phyloP scores from a whole-genome alignment of 2,113 vertebrate genomes.

The Sylvietta virens region DNA sequence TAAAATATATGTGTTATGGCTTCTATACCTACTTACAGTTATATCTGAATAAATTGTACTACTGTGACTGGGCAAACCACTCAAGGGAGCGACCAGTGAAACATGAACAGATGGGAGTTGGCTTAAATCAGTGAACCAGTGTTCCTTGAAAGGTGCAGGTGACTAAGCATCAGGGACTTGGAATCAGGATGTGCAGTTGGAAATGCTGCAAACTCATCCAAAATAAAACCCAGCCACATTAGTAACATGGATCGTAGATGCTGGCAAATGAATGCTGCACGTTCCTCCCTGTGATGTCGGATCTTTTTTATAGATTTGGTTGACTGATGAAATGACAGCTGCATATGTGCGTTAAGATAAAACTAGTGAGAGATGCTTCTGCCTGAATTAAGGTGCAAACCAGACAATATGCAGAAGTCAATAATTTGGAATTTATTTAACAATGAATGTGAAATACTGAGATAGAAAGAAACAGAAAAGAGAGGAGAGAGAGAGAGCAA shows the following conservation, averaged over 20 bases:
- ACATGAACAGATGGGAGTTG: neutral
- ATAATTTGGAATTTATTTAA: neutral
- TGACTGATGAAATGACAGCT: neutral
- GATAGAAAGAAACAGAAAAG: neutral
- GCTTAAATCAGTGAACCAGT: neutral
- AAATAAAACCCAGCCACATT: neutral
- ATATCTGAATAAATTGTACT: neutral
- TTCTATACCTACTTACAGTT: neutral
- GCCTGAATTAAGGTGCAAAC: neutral
- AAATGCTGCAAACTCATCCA: neutral
- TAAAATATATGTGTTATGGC: neutral
- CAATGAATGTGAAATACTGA: neutral
- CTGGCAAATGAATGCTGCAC: neutral
- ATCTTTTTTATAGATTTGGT: neutral
- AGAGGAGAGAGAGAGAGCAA: neutral
- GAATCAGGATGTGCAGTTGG: neutral
- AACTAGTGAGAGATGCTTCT: neutral
- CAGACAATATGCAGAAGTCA: fast-evolving
- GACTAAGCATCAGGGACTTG: neutral
- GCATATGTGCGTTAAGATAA: neutral
- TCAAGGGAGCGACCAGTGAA: neutral
- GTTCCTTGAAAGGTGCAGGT: neutral
- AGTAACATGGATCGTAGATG: neutral
- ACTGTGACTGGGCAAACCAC: neutral
- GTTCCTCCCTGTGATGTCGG: neutral